Evolutionary conservation across 1,140 invertebrate genomes (phyloP).

Genomic region (Bombus confusus): DNA sequence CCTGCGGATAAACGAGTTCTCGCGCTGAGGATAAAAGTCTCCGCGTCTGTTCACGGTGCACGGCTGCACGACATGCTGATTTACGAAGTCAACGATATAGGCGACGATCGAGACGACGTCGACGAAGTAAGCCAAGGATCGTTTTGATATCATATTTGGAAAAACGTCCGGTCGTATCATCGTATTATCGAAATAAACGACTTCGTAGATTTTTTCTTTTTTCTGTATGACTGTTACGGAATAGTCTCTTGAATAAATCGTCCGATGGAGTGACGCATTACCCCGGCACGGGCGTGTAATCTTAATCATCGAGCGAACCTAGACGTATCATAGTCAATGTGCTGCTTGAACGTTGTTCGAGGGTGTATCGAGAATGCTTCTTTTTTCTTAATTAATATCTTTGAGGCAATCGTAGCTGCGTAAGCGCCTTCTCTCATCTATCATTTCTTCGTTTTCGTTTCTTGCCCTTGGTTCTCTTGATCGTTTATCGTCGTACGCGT

Average conservation of each 20-base stretch:
- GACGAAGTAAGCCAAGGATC: neutral
- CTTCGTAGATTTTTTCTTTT: too few species aligned
- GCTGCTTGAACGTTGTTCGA: neutral
- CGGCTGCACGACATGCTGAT: slow-evolving; percentile 32
- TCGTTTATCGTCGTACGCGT: neutral
- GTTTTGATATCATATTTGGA: neutral
- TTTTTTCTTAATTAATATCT: slow-evolving; percentile 40
- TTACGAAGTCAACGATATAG: slow-evolving; percentile 51
- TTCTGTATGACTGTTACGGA: neutral
- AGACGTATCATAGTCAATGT: neutral
- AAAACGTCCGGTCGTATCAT: neutral
- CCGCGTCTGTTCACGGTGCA: neutral
- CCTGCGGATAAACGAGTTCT: slow-evolving; percentile 63
- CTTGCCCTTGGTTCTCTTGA: neutral
- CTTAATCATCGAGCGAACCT: neutral
- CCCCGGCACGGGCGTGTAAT: neutral
- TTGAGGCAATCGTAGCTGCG: neutral
- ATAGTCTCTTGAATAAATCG: neutral
- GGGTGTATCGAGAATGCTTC: too few species aligned
- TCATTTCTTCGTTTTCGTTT: neutral
- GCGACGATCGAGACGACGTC: neutral
- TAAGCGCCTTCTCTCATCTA: neutral
- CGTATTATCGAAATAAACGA: neutral
- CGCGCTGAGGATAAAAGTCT: slow-evolving; percentile 47
- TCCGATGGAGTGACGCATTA: neutral